A percentile compares a stretch with the other conserved stretches of the same genome.
Conservation (phyloP, 2,797 vertebrate genomes). For the Gallinago solitaria region DNA sequence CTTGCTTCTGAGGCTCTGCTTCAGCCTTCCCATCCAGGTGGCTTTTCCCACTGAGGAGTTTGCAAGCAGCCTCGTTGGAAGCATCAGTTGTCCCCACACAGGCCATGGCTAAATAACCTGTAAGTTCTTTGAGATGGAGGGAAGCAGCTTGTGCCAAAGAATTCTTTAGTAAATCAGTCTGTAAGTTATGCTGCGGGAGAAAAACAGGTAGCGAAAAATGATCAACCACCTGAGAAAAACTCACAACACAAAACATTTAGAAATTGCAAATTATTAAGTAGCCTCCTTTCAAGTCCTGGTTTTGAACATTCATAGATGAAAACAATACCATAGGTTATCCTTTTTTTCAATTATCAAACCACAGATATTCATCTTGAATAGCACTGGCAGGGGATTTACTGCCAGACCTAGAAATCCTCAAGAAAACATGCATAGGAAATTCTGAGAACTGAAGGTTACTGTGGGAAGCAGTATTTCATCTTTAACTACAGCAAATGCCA, state of each 20-base stretch:
- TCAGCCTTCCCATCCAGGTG: neutral
- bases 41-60: neutral
- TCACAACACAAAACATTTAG: neutral
- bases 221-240: neutral
- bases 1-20: neutral
- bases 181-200: neutral
- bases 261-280: neutral
- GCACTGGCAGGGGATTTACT: neutral
- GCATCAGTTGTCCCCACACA: neutral
- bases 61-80: neutral
- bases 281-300: neutral
- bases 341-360: neutral
- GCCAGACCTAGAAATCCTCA: neutral
- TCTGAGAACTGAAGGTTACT: neutral
- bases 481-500: neutral
- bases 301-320: neutral
- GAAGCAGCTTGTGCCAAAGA: neutral
- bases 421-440: neutral
- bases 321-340: neutral
- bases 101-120: neutral
- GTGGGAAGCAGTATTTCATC: conserved; percentile 32
- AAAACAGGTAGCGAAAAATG: neutral
- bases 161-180: neutral
- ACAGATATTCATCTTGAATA: neutral
- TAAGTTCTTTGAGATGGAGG: neutral